Percentiles rank a stretch among this genome's conserved stretches.
These are phyloP conservation scores for Pycnonotus jocosus DNA, from an alignment of 2,113 vertebrate genomes.

Conservation along the genomic window DNA sequence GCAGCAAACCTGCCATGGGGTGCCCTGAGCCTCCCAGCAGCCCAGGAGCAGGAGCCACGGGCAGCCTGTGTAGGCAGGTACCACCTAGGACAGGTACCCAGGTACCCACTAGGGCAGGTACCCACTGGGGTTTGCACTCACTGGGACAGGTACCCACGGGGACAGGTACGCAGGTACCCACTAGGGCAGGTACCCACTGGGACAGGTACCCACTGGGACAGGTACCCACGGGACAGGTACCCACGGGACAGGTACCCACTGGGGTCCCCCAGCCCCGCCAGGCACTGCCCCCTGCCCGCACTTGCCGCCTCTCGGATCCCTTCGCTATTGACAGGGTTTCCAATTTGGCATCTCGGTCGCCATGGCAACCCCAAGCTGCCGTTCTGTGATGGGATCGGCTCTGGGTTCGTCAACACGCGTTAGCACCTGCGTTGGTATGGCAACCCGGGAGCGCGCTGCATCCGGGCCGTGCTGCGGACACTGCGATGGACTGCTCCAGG, in stretches of 20 bases:
- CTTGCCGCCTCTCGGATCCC: background rate
- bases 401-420: constrained; percentile 51
- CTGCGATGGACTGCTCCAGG: background rate
- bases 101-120: background rate
- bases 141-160: too few species aligned
- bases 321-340: constrained; percentile 6
- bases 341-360: constrained; percentile 58
- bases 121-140: too few species aligned
- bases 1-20: fast-evolving
- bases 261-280: background rate
- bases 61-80: fast-evolving
- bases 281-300: background rate
- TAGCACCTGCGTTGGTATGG: constrained; percentile 72
- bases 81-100: background rate
- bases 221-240: too few species aligned
- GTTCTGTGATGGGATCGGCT: constrained; percentile 65
- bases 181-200: too few species aligned
- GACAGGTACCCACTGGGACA: too few species aligned
- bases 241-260: too few species aligned
- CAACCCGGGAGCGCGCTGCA: constrained; percentile 38
- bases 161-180: too few species aligned
- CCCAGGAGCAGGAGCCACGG: background rate
- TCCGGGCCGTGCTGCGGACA: fast-evolving
- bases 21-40: background rate
- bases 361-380: constrained; percentile 61